A percentile compares a stretch with the other conserved stretches of the same genome.
Conservation (phyloP, 2,888 invertebrate genomes). For the Leucozona laternaria region DNA sequence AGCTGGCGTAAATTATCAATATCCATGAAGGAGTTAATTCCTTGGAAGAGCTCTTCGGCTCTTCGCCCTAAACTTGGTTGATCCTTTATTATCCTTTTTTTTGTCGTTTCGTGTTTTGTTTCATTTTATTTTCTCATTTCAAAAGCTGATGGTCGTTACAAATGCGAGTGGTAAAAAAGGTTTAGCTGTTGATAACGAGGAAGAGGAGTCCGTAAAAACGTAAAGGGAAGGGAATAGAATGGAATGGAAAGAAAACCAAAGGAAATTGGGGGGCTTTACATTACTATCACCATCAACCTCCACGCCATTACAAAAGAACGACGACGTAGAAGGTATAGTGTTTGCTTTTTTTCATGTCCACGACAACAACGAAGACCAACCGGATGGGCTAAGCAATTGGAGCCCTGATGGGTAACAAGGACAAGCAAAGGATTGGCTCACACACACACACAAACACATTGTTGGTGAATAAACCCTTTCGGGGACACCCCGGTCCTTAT, state of each 20-base stretch:
- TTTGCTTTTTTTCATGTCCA: conserved; percentile 56
- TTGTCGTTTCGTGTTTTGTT: conserved; percentile 47
- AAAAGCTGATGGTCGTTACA: conserved; percentile 54
- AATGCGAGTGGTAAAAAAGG: conserved; percentile 63
- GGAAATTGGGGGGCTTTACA: conserved; percentile 17
- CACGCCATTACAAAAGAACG: conserved; percentile 24
- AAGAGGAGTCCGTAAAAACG: too few species aligned
- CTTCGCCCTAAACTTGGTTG: conserved; percentile 39
- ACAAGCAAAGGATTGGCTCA: conserved; percentile 47
- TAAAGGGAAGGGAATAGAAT: too few species aligned
- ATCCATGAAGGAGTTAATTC: conserved; percentile 74
- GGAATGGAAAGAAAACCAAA: background rate
- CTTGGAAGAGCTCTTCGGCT: conserved; percentile 33
- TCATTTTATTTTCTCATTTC: conserved; percentile 52
- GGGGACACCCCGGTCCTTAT: conserved; percentile 24
- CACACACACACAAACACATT: background rate
- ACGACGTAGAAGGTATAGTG: background rate
- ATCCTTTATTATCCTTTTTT: conserved; percentile 68
- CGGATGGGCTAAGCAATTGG: conserved; percentile 55
- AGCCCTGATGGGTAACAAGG: conserved; percentile 31
- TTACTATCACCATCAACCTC: conserved; percentile 2
- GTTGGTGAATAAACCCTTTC: conserved; percentile 36
- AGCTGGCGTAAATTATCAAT: conserved; percentile 72
- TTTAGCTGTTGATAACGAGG: conserved; percentile 57
- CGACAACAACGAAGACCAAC: conserved; percentile 35